Conservation (phyloP, 2,888 invertebrate species). For the Limulus polyphemus region DNA sequence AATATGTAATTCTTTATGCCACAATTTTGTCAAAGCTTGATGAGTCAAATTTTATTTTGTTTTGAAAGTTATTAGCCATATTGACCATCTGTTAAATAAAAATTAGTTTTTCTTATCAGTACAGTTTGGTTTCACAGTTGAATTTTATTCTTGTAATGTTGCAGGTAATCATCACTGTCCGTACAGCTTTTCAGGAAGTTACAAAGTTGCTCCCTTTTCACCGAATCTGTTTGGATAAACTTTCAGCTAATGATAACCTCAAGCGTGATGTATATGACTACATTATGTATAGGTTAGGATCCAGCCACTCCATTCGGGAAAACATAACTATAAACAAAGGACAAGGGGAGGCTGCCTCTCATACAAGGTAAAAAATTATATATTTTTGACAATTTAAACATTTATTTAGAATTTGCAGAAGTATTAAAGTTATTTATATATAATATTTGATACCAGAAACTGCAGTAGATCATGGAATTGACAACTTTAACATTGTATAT, state of each 20-base stretch:
- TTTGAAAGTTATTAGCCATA: too few species aligned
- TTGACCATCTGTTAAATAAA: too few species aligned
- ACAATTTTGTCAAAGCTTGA: too few species aligned
- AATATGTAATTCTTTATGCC: too few species aligned
- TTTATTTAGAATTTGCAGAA: too few species aligned
- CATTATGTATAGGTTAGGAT: constrained; percentile 65
- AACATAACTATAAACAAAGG: constrained; percentile 43
- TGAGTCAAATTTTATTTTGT: too few species aligned
- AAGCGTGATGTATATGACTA: constrained; percentile 65
- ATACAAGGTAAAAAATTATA: constrained; percentile 31
- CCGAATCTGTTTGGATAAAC: constrained; percentile 38
- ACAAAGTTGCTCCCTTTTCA: constrained; percentile 68
- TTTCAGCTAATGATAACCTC: constrained; percentile 31
- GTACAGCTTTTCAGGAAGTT: constrained; percentile 68
- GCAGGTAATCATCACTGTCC: constrained; percentile 62
- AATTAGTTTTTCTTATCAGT: neutral
- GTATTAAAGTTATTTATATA: too few species aligned
- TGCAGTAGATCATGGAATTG: too few species aligned
- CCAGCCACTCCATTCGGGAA: constrained; percentile 66
- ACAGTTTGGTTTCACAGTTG: too few species aligned
- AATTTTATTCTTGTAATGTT: neutral
- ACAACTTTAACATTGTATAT: too few species aligned
- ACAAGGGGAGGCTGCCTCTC: constrained; percentile 41
- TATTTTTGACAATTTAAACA: too few species aligned
- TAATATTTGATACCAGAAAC: too few species aligned